Base-by-base conservation (phyloP, 2,888 invertebrate genomes). In the Pomacea canaliculata region DNA sequence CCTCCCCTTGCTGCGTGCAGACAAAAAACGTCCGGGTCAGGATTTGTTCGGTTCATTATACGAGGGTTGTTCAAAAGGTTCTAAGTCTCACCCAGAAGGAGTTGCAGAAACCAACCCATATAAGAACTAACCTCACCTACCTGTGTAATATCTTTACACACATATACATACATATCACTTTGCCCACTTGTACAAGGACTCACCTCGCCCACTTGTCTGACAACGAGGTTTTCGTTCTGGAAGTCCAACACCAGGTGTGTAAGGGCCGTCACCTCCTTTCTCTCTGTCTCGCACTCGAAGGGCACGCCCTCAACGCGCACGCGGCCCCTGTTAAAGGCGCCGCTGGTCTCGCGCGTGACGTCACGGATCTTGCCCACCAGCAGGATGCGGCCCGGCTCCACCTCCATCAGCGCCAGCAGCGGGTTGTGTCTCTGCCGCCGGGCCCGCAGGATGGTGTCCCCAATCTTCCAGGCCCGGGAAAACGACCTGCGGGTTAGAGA, bases 211-310 rank as follows among this genome's bases (percentile, higher is more conserved):
- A 78, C n/a, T 5, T 62, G 70, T 23, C 78, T 77, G 9, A 84
- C 87, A 12, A 89, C 77, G 9, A 90, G 82, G 77, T 87, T 87
- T 79, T 90, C 90, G 76, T 90, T 90, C 78, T 90, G 89, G 74
- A 90, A 89, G 7, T 87, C 84, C 10, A 90, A 81, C 19, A 70
- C 46, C 12, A 86, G 49, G 5, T 62, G 73, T 68, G 82, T 71
- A 2, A 79, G 81, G 5, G 68, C 23, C 77, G 79, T 37, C 37
- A 3, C 84, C 0, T 80, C 76, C 7, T 82, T 83, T 81, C 18
- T 37, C 46, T 27, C 63, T 8, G 8, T n/a, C 37, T 37, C 37
- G 37, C 37, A 5, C 51, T 46, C 27, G 46, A 67, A 73, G n/a
- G 67, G 76, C 37, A 73, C 46, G 12, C 84, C 86, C 49, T 81